Percentiles rank a stretch among this genome's conserved stretches.
These are phyloP conservation scores for Conistra vaccinii DNA, from an alignment of 2,888 invertebrate species.

Conservation along the genomic window DNA sequence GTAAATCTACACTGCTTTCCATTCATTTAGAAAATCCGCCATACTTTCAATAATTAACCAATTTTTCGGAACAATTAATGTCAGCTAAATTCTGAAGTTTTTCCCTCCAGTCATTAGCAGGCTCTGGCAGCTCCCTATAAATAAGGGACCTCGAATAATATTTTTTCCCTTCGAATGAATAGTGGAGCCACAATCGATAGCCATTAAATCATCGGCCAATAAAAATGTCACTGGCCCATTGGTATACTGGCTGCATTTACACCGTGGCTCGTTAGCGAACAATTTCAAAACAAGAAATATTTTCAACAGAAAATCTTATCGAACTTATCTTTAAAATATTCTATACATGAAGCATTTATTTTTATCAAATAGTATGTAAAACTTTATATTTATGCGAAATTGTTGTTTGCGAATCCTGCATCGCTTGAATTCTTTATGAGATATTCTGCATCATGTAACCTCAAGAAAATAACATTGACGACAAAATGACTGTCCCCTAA, in stretches of 20 bases:
- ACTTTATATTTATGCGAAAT: background rate
- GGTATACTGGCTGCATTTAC: slow-evolving; percentile 71
- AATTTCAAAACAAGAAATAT: background rate
- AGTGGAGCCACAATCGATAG: slow-evolving; percentile 86
- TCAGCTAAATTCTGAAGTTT: slow-evolving; percentile 27
- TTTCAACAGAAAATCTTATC: background rate
- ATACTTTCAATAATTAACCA: background rate
- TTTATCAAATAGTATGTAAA: background rate
- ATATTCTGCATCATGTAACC: background rate
- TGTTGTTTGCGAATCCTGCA: background rate
- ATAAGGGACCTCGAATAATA: slow-evolving; percentile 73
- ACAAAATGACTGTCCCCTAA: background rate
- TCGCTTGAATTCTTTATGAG: background rate
- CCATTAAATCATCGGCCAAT: slow-evolving; percentile 88
- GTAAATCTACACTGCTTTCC: background rate
- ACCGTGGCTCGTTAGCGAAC: slow-evolving; percentile 70
- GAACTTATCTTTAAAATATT: background rate
- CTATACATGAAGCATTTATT: background rate
- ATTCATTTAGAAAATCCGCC: background rate
- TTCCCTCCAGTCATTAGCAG: slow-evolving; percentile 52
- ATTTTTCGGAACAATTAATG: slow-evolving; percentile 27
- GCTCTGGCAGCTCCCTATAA: slow-evolving; percentile 52
- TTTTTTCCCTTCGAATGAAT: slow-evolving; percentile 75
- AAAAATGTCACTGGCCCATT: slow-evolving; percentile 89
- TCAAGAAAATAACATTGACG: background rate